Conservation (phyloP, 2,113 vertebrate species). For the Polyodon spathula region DNA sequence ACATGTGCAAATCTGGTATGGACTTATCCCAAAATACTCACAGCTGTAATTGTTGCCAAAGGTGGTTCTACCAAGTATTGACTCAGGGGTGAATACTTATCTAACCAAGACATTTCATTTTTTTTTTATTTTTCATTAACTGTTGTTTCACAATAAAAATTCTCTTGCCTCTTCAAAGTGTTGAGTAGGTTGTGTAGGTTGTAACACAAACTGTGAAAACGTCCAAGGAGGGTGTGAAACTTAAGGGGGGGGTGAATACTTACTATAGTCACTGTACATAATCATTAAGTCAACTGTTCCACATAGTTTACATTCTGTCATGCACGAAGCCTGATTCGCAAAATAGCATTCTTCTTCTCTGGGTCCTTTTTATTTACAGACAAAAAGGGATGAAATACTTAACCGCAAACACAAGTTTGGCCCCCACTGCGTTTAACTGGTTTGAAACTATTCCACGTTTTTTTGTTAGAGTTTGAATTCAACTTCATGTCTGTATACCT, state of each 20-base stretch:
- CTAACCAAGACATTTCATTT: too few species aligned
- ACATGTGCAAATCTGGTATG: too few species aligned
- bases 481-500: conserved; percentile 18
- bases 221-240: too few species aligned
- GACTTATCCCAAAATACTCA: too few species aligned
- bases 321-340: conserved; percentile 8
- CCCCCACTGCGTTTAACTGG: conserved; percentile 19
- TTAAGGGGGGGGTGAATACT: neutral
- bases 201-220: too few species aligned
- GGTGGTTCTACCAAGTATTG: too few species aligned
- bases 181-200: too few species aligned
- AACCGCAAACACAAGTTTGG: conserved; percentile 10
- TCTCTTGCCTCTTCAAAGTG: too few species aligned
- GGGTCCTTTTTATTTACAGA: conserved; percentile 24
- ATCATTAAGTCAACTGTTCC: neutral
- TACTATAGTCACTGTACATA: neutral
- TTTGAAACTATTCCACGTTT: conserved; percentile 20
- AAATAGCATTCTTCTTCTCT: conserved; percentile 18
- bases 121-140: too few species aligned
- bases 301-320: neutral
- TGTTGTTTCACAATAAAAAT: too few species aligned
- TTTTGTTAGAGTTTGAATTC: conserved; percentile 17
- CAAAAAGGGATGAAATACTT: conserved; percentile 24
- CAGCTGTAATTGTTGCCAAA: too few species aligned
- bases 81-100: too few species aligned